phyloP scores from a whole-genome alignment of 1,140 invertebrate species.

The Phocides pigmalion region DNA sequence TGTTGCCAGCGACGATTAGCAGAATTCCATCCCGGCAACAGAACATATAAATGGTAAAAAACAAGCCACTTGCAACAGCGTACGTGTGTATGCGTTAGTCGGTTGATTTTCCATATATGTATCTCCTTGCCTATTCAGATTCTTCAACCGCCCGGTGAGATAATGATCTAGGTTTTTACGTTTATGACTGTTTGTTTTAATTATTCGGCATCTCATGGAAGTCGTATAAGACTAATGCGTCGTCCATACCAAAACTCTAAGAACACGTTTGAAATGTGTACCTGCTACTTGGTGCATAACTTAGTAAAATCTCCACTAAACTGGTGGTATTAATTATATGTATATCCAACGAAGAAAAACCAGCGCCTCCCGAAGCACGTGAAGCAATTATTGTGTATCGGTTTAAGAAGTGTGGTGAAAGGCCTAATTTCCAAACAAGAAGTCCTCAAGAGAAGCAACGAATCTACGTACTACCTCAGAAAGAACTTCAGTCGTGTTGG shows the following conservation, averaged over 20 bases:
- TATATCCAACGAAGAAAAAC: too few relatives aligned
- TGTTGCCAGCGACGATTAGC: slow-evolving; percentile 76
- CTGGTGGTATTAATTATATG: too few relatives aligned
- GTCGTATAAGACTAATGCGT: slow-evolving; percentile 11
- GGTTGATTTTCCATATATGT: slow-evolving; percentile 65
- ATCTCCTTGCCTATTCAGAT: slow-evolving; percentile 48
- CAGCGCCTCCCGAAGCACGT: too few relatives aligned
- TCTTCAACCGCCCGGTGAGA: slow-evolving; percentile 58
- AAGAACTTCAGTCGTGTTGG: too few relatives aligned
- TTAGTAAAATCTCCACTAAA: too few relatives aligned
- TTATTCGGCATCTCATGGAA: slow-evolving; percentile 28
- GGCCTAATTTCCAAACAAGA: too few relatives aligned
- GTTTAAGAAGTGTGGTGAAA: too few relatives aligned
- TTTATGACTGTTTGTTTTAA: slow-evolving; percentile 46
- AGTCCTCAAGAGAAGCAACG: too few relatives aligned
- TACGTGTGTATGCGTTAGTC: slow-evolving; percentile 55
- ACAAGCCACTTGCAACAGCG: slow-evolving; percentile 70
- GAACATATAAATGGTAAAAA: slow-evolving; percentile 73
- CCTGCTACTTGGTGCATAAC: not conserved
- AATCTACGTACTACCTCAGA: too few relatives aligned
- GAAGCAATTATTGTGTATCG: too few relatives aligned
- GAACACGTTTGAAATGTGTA: not conserved
- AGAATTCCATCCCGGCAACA: slow-evolving; percentile 75
- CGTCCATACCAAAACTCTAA: slow-evolving; percentile 21
- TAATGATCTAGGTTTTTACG: slow-evolving; percentile 56